phyloP scores from a whole-genome alignment of 2,113 vertebrate species.

The Oreochromis spilurus region DNA sequence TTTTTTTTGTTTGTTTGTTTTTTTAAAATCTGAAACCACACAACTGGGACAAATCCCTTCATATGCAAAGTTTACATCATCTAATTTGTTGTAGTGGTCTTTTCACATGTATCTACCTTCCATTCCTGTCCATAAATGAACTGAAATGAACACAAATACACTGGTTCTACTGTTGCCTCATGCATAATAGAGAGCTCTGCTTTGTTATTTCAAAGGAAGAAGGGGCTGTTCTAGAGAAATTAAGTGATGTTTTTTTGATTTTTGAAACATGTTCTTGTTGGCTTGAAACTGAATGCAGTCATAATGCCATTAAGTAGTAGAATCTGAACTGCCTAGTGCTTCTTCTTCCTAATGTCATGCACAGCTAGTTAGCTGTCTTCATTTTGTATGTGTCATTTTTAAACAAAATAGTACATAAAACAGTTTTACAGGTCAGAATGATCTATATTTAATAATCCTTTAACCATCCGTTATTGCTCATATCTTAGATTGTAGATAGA shows the following conservation, averaged over 20 bases:
- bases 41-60: conserved; percentile 26
- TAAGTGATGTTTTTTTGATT: background rate
- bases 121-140: conserved; percentile 21
- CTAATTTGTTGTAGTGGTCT: conserved; percentile 15
- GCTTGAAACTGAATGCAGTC: conserved; percentile 22
- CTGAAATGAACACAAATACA: conserved; percentile 15
- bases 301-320: conserved; percentile 13
- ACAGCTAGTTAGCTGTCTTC: background rate
- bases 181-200: background rate
- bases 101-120: conserved; percentile 21
- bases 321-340: conserved; percentile 20
- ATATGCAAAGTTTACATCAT: conserved; percentile 61
- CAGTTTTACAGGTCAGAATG: background rate
- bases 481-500: background rate
- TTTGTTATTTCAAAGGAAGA: conserved; percentile 5
- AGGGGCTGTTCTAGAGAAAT: background rate
- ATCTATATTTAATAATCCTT: conserved; percentile 25
- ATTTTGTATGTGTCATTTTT: background rate
- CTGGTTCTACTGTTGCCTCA: conserved; percentile 13
- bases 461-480: conserved; percentile 1
- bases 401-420: background rate
- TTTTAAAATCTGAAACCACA: background rate
- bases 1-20: background rate
- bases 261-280: conserved; percentile 20
- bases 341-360: background rate